Conservation (phyloP, 2,888 invertebrate species). For the Melolontha melolontha region DNA sequence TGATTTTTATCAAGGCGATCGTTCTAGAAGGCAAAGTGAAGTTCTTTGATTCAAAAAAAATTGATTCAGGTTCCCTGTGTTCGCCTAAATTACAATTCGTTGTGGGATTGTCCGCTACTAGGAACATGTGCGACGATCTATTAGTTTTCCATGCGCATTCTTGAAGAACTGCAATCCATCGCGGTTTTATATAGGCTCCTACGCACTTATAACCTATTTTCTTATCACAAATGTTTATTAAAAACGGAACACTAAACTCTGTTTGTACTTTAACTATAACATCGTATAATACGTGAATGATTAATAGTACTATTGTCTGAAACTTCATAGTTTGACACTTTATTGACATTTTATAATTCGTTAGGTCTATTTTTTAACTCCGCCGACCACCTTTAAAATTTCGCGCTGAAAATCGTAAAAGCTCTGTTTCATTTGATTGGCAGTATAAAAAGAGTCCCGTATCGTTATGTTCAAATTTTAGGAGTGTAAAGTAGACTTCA, state of each 20-base stretch:
- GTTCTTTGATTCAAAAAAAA: conserved; percentile 2
- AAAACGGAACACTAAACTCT: not conserved
- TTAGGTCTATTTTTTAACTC: too few species aligned
- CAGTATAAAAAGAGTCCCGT: too few species aligned
- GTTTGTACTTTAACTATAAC: not conserved
- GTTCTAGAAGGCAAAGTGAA: not conserved
- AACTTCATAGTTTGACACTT: not conserved
- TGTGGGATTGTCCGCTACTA: not conserved
- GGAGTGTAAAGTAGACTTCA: too few species aligned
- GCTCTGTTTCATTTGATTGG: too few species aligned
- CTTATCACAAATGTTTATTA: conserved; percentile 4
- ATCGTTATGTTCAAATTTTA: too few species aligned
- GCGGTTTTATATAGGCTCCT: not conserved
- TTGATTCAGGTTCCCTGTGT: not conserved
- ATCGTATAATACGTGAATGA: not conserved
- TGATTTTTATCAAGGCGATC: not conserved
- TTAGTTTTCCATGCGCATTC: conserved; percentile 6
- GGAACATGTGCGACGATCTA: too few species aligned
- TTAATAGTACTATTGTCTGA: not conserved
- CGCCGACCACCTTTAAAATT: too few species aligned
- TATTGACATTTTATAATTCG: not conserved
- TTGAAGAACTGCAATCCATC: not conserved
- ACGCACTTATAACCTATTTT: not conserved
- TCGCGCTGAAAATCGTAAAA: too few species aligned
- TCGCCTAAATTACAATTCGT: not conserved